Percentiles rank a stretch among this genome's conserved stretches.
phyloP scores from a whole-genome alignment of 30 jellyfish, hydroid and myxozoan species.

The Turritopsis rubra region DNA sequence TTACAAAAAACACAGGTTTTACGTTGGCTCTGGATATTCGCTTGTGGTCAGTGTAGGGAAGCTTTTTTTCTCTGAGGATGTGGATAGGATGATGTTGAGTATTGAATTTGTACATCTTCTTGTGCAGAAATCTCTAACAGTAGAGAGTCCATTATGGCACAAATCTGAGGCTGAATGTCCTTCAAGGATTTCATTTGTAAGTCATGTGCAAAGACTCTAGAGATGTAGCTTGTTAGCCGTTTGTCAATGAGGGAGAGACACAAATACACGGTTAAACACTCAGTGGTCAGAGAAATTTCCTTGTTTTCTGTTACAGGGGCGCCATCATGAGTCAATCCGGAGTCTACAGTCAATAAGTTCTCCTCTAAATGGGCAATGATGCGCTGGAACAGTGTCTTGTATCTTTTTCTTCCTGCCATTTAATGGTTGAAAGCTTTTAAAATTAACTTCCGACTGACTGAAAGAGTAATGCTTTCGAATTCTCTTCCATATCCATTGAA shows the following conservation, averaged over 20 bases:
- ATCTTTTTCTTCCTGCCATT: background rate
- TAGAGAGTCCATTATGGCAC: conserved; percentile 2
- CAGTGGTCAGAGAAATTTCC: background rate
- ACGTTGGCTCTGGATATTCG: background rate
- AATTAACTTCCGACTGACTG: background rate
- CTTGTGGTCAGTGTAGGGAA: background rate
- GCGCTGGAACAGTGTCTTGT: background rate
- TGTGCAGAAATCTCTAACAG: background rate
- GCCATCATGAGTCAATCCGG: background rate
- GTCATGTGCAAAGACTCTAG: conserved; percentile 15
- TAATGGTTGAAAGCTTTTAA: background rate
- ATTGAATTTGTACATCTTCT: background rate
- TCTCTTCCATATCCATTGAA: background rate
- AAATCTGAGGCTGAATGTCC: conserved; percentile 10
- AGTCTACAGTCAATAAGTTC: background rate
- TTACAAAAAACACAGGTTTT: background rate
- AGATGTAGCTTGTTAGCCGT: background rate
- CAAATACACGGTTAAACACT: conserved; percentile 2
- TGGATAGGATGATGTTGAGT: background rate
- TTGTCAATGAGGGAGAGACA: background rate
- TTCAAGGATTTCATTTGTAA: conserved; percentile 1
- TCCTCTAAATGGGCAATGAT: background rate
- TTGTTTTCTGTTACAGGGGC: background rate
- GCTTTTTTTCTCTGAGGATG: background rate
- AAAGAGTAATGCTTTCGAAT: background rate